Base-by-base conservation (phyloP, 64 coral and sea anemone species). In the Hydrozoanthus tunicans region DNA sequence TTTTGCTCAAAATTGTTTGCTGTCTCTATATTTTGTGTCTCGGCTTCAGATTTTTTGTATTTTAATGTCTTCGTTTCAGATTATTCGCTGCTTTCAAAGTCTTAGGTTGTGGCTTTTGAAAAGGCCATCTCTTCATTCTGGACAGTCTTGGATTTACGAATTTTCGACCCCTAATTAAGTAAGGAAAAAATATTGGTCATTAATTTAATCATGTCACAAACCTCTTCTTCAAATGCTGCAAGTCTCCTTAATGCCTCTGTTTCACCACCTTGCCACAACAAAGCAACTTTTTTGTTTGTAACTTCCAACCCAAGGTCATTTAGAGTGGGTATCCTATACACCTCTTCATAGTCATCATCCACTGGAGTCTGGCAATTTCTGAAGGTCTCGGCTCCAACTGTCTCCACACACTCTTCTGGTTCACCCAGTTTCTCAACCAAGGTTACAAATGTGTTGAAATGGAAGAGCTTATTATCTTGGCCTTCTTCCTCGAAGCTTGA, bases 261-360 rank as follows among this genome's bases (percentile, higher is more conserved):
- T 91, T 96, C 95, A 0, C 95, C 95, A 62, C 95, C 95, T 5
- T 17, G 52, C 92, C 92, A 96, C 3, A 93, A n/a, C 3, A 59
- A 52, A 6, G 43, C 53, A 32, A 77, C 75, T 79, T 57, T 58
- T 24, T 93, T 89, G 11, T 93, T 25, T 43, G 15, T 20, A 9
- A 68, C 51, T 3, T 17, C 58, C 51, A 95, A 55, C 3, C 70
- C 92, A 73, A 96, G 81, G 13, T 90, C 89, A 17, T 11, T 66
- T 25, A 91, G 89, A 1, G 77, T n/a, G 15, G 95, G 95, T 25
- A 96, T 91, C 15, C 77, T 82, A 91, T 70, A 96, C 14, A 80
- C 10, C 5, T 91, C 55, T 23, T 91, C 89, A 70, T 93, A 60
- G 80, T 93, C 54, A 53, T 96, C 92, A 53, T 91, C 89, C 24